Percentiles rank a stretch among this genome's conserved stretches.
These are phyloP conservation scores for Thymelicus sylvestris DNA, from an alignment of 2,888 invertebrate species.

Conservation along the genomic window DNA sequence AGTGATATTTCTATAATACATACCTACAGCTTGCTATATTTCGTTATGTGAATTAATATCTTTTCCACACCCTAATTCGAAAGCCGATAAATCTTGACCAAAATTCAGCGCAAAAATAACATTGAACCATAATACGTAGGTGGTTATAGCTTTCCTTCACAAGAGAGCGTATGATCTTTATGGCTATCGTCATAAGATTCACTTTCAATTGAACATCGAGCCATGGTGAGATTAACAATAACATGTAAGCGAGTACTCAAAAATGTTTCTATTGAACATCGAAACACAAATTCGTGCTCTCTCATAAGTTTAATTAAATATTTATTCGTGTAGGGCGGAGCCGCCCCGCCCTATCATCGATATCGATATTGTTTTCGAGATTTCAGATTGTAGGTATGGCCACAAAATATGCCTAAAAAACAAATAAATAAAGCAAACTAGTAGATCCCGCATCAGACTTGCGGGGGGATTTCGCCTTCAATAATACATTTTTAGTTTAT, in stretches of 20 bases:
- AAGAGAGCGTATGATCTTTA: background rate
- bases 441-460: no score
- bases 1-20: no score
- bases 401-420: slow-evolving; percentile 38
- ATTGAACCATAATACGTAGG: background rate
- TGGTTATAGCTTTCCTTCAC: background rate
- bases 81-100: slow-evolving; percentile 27
- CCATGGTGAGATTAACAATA: slow-evolving; percentile 25
- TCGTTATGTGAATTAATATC: slow-evolving; percentile 8
- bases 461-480: no score
- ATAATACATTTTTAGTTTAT: no score
- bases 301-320: slow-evolving; percentile 82
- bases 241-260: slow-evolving; percentile 38
- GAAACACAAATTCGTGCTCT: slow-evolving; percentile 62
- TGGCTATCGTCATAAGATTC: background rate
- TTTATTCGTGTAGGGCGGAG: slow-evolving; percentile 79
- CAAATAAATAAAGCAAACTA: background rate
- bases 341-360: slow-evolving; percentile 66
- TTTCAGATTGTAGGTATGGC: slow-evolving; percentile 64
- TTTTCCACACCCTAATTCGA: slow-evolving; percentile 22
- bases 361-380: slow-evolving; percentile 82
- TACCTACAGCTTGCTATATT: background rate
- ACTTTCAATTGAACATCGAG: slow-evolving; percentile 10
- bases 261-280: slow-evolving; percentile 44
- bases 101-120: slow-evolving; percentile 35